A percentile compares a stretch with the other conserved stretches of the same genome.
These are phyloP conservation scores for Cryptocheilus praepositus DNA, from an alignment of 2,888 invertebrate species.

Conservation along the genomic window DNA sequence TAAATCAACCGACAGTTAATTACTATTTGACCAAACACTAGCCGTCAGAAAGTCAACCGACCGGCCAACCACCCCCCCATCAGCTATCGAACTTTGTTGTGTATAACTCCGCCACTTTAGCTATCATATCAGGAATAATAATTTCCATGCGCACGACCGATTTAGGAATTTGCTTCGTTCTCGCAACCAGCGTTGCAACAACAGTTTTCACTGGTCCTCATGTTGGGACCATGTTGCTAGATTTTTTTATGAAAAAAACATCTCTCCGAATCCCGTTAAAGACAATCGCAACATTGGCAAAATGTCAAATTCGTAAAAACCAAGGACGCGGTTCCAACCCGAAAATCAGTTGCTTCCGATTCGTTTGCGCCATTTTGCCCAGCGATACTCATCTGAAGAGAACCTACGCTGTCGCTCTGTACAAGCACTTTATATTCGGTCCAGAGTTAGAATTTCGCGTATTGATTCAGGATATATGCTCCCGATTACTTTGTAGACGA, in stretches of 20 bases:
- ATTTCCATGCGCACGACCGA: not conserved
- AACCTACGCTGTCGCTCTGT: not conserved
- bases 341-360: too few relatives aligned
- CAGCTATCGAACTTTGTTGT: too few relatives aligned
- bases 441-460: not conserved
- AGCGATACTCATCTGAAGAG: not conserved
- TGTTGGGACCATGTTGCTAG: too few relatives aligned
- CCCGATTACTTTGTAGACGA: slow-evolving; percentile 22
- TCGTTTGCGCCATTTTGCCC: not conserved
- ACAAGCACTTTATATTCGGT: not conserved
- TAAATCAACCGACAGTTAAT: slow-evolving; percentile 33
- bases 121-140: not conserved
- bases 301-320: too few relatives aligned
- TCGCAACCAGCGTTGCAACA: too few relatives aligned
- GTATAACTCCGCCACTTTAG: not conserved
- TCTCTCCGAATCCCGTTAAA: too few relatives aligned
- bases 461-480: slow-evolving; percentile 12
- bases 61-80: too few relatives aligned
- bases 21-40: slow-evolving; percentile 31
- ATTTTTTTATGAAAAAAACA: too few relatives aligned
- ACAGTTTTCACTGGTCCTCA: too few relatives aligned
- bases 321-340: too few relatives aligned
- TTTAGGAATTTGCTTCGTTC: too few relatives aligned
- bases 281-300: too few relatives aligned
- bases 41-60: not conserved